Percentiles rank a stretch among this genome's conserved stretches.
Evolutionary conservation across 2,113 vertebrate species (phyloP).

Genomic region (Crotalus helleri): DNA sequence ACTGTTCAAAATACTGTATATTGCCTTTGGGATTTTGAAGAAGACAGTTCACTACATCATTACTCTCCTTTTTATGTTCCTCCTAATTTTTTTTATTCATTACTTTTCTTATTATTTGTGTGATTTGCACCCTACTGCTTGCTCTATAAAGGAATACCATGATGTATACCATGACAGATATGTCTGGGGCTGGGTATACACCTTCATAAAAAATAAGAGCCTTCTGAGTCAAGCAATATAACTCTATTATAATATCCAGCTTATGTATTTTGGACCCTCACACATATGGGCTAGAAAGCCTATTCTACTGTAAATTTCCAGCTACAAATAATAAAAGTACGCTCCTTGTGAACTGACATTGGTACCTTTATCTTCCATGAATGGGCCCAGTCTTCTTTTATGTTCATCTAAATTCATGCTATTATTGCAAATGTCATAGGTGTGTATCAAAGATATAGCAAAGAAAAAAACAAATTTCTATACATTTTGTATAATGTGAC

Average conservation of each 20-base stretch:
- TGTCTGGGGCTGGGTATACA: neutral
- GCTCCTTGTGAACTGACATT: neutral
- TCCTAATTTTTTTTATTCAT: neutral
- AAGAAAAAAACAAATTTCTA: neutral
- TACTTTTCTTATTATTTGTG: neutral
- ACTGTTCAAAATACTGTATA: neutral
- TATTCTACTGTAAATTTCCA: neutral
- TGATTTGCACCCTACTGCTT: neutral
- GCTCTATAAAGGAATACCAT: neutral
- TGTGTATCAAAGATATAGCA: neutral
- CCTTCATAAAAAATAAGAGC: neutral
- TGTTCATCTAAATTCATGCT: neutral
- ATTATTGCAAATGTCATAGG: neutral
- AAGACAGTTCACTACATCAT: neutral
- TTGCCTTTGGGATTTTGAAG: neutral
- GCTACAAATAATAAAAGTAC: neutral
- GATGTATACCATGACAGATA: neutral
- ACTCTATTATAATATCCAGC: neutral
- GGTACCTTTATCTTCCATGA: neutral
- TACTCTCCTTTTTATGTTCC: neutral
- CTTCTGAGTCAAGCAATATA: neutral
- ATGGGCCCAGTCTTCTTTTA: neutral
- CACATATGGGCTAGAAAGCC: neutral
- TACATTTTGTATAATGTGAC: neutral
- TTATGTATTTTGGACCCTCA: neutral